Percentiles rank a stretch among this genome's conserved stretches.
These are phyloP conservation scores for Cataglyphis altisquamis DNA, from an alignment of 2,888 invertebrate species.

Conservation along the genomic window DNA sequence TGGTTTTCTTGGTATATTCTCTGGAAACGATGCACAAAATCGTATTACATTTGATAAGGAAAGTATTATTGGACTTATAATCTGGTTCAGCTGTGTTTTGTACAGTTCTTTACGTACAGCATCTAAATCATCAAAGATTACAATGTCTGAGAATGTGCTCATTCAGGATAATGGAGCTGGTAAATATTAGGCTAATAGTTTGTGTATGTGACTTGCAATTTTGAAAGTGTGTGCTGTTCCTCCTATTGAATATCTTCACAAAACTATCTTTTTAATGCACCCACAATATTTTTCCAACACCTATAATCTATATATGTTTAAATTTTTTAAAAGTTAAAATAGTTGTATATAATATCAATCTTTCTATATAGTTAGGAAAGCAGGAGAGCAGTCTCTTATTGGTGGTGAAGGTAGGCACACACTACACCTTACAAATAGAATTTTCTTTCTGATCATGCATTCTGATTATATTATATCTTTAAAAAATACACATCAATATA, in stretches of 20 bases:
- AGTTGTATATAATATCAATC: slow-evolving; percentile 70
- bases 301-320: background rate
- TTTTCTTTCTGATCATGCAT: slow-evolving; percentile 37
- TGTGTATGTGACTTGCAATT: background rate
- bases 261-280: background rate
- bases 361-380: slow-evolving; percentile 86
- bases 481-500: slow-evolving; percentile 10
- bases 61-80: slow-evolving; percentile 95
- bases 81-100: slow-evolving; percentile 98
- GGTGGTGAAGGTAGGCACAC: slow-evolving; percentile 88
- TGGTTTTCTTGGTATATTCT: slow-evolving; percentile 88
- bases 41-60: slow-evolving; percentile 93
- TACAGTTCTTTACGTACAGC: slow-evolving; percentile 99
- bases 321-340: slow-evolving; percentile 1
- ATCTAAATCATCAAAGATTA: slow-evolving; percentile 96
- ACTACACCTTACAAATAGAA: slow-evolving; percentile 75
- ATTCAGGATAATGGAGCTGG: slow-evolving; percentile 91
- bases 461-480: slow-evolving; percentile 38
- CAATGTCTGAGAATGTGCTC: slow-evolving; percentile 93
- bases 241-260: background rate
- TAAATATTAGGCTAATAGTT: slow-evolving; percentile 83
- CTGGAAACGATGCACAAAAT: slow-evolving; percentile 79
- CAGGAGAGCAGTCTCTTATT: slow-evolving; percentile 87
- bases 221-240: background rate
- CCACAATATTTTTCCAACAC: background rate